phyloP scores from a whole-genome alignment of 92 coral and sea anemone genomes.

The Muricea muricata region DNA sequence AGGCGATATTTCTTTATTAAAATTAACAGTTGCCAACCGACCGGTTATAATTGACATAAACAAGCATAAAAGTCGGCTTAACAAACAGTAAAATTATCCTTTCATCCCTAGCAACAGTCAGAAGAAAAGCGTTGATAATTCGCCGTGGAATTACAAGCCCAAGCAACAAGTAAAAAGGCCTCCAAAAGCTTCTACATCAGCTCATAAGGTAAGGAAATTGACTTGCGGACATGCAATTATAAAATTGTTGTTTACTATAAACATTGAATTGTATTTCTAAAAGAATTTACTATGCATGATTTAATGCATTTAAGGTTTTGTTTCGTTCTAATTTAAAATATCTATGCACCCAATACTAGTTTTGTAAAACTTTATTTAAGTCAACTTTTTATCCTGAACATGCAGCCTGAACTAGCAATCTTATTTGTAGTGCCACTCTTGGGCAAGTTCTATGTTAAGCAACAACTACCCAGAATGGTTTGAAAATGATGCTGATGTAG shows the following conservation, averaged over 20 bases:
- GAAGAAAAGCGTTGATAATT: constrained; percentile 12
- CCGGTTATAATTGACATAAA: background rate
- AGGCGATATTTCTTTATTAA: background rate
- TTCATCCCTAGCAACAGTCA: constrained; percentile 50
- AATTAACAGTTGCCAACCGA: background rate
- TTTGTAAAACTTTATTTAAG: no score
- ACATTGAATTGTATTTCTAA: no score
- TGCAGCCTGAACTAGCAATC: background rate
- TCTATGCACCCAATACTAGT: no score
- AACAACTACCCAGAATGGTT: constrained; percentile 33
- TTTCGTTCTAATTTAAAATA: no score
- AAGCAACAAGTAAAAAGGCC: constrained; percentile 4
- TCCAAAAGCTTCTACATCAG: background rate
- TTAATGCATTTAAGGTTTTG: background rate
- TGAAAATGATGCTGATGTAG: background rate
- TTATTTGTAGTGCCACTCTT: constrained; percentile 3
- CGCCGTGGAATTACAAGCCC: constrained; percentile 21
- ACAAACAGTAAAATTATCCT: constrained; percentile 3
- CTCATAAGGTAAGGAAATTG: background rate
- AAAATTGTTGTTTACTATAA: no score
- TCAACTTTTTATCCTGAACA: no score
- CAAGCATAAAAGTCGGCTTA: background rate
- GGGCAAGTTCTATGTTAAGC: constrained; percentile 43
- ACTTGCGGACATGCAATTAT: no score
- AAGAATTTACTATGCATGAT: no score